Conservation (phyloP, 2,888 invertebrate genomes). For the Cryptocephalus primarius region DNA sequence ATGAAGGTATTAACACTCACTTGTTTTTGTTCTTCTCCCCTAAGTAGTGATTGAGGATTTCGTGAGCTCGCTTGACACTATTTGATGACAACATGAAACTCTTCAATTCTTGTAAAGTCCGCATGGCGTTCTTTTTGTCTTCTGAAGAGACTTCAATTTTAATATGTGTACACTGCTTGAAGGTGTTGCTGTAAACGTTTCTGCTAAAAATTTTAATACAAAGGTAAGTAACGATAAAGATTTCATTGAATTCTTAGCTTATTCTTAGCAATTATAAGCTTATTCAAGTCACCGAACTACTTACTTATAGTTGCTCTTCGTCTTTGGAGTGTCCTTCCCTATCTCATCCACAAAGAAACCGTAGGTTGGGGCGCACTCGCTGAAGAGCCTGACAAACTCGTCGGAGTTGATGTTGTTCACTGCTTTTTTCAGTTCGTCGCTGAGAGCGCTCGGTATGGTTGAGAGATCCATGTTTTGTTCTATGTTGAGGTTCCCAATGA, state of each 20-base stretch:
- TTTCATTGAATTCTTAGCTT: too few relatives aligned
- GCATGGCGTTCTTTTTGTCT: constrained; percentile 10
- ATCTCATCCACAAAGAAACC: background rate
- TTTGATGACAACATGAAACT: constrained; percentile 25
- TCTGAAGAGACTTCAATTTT: constrained; percentile 12
- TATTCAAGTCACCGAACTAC: background rate
- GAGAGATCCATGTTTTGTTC: background rate
- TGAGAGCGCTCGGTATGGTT: constrained; percentile 10
- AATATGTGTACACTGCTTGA: background rate
- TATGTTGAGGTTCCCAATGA: constrained; percentile 11
- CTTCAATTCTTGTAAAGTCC: constrained; percentile 20
- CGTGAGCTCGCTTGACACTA: constrained; percentile 12
- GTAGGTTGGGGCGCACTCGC: constrained; percentile 2
- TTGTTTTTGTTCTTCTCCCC: constrained; percentile 22
- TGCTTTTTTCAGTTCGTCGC: constrained; percentile 23
- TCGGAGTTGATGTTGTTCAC: constrained; percentile 24
- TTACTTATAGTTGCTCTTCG: too few relatives aligned
- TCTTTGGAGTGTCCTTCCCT: too few relatives aligned
- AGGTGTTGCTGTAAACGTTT: background rate
- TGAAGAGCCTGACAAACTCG: constrained; percentile 26
- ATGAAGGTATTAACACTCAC: constrained; percentile 18
- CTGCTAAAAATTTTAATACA: background rate
- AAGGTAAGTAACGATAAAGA: too few relatives aligned
- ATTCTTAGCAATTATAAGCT: background rate
- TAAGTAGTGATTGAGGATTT: constrained; percentile 22